Evolutionary conservation across 2,888 invertebrate genomes (phyloP).

Genomic region (Ecdyonurus torrentis): DNA sequence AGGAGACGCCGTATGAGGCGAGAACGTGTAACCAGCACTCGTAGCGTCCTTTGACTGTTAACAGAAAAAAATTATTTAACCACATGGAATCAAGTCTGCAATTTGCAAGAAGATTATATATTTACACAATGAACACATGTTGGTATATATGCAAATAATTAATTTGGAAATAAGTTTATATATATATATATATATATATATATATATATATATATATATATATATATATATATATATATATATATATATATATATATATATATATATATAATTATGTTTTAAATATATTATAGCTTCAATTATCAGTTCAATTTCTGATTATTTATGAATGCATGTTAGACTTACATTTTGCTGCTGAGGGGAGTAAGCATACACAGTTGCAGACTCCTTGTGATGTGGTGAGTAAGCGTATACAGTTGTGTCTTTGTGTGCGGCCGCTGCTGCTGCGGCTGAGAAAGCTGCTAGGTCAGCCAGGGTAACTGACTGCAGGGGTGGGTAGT

Average conservation of each 20-base stretch:
- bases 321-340: no score
- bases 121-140: no score
- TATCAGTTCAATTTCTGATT: no score
- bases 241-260: no score
- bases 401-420: slow-evolving; percentile 2
- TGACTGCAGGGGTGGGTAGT: slow-evolving; percentile 39
- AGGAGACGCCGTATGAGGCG: slow-evolving; percentile 36
- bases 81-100: neutral
- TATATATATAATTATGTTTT: no score
- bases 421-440: slow-evolving; percentile 5
- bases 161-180: no score
- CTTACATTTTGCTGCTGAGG: slow-evolving; percentile 13
- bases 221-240: no score
- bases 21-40: slow-evolving; percentile 20
- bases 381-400: slow-evolving; percentile 14
- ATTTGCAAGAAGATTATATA: neutral
- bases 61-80: neutral
- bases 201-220: no score
- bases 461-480: slow-evolving; percentile 65
- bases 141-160: no score
- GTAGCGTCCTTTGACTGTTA: slow-evolving; percentile 21
- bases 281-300: no score
- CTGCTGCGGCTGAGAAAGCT: slow-evolving; percentile 60
- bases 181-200: no score
- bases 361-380: slow-evolving; percentile 9